Evolutionary conservation across 2,888 invertebrate species (phyloP).

Genomic region (Suillia variegata): DNA sequence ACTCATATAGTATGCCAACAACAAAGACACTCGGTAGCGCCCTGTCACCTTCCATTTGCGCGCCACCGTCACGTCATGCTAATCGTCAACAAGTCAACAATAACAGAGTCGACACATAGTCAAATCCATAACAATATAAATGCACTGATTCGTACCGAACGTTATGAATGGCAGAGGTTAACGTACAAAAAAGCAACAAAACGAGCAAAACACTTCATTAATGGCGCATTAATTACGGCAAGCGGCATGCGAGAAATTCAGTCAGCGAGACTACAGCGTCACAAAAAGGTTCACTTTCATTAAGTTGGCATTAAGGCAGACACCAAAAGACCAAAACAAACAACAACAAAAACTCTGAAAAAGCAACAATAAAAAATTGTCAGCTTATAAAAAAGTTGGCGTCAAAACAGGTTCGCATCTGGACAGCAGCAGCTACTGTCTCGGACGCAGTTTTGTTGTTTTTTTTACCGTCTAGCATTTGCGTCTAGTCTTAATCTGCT

Average conservation of each 20-base stretch:
- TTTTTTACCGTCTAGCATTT: not conserved
- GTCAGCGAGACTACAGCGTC: not conserved
- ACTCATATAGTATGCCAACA: too few relatives aligned
- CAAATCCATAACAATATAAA: too few relatives aligned
- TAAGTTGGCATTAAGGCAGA: constrained; percentile 4
- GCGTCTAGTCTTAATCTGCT: not conserved
- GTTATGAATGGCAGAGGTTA: not conserved
- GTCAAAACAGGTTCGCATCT: constrained; percentile 4
- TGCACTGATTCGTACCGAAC: too few relatives aligned
- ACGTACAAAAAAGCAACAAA: not conserved
- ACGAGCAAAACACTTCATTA: constrained; percentile 8
- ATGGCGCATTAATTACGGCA: constrained; percentile 5
- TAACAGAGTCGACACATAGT: too few relatives aligned
- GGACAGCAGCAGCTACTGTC: not conserved
- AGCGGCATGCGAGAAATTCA: not conserved
- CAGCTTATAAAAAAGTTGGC: not conserved
- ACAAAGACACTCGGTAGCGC: too few relatives aligned
- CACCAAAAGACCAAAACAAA: not conserved
- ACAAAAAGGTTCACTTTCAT: constrained; percentile 15
- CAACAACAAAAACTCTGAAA: too few relatives aligned
- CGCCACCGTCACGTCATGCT: not conserved
- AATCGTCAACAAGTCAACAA: constrained; percentile 4
- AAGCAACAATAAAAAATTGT: not conserved
- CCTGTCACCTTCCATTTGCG: constrained; percentile 3
- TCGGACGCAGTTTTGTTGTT: not conserved